Conservation (phyloP, 2,888 invertebrate species). For the Lasioglossum lativentre region DNA sequence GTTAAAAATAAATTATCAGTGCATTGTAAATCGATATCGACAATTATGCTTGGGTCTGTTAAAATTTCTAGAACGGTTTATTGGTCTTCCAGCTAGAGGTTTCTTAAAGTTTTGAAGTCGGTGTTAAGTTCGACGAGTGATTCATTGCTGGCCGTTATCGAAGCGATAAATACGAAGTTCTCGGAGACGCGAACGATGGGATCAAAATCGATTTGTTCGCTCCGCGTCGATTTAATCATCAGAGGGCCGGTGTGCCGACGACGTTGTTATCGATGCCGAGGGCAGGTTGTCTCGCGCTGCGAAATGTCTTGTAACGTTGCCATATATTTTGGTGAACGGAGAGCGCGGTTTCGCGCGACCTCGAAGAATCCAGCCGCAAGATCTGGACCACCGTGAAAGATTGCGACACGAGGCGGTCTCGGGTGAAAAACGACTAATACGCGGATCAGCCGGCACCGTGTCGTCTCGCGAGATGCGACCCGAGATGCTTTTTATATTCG, state of each 20-base stretch:
- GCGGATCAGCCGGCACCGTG: slow-evolving; percentile 45
- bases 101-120: no score
- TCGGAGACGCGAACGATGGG: background rate
- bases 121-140: background rate
- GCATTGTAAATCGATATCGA: no score
- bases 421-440: slow-evolving; percentile 59
- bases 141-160: background rate
- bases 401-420: slow-evolving; percentile 65
- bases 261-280: slow-evolving; percentile 36
- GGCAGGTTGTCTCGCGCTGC: slow-evolving; percentile 28
- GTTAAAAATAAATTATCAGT: background rate
- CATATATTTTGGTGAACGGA: slow-evolving; percentile 61
- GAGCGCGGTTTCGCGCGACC: slow-evolving; percentile 63
- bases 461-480: slow-evolving; percentile 19
- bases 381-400: slow-evolving; percentile 73
- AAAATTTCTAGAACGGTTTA: no score
- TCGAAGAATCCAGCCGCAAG: slow-evolving; percentile 64
- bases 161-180: background rate
- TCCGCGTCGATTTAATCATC: slow-evolving; percentile 17
- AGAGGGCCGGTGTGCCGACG: background rate
- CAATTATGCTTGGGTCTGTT: no score
- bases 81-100: no score
- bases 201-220: background rate
- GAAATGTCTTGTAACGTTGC: slow-evolving; percentile 27
- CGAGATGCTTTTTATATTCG: background rate